phyloP scores from a whole-genome alignment of 2,113 vertebrate genomes.

The Epinephelus lanceolatus region DNA sequence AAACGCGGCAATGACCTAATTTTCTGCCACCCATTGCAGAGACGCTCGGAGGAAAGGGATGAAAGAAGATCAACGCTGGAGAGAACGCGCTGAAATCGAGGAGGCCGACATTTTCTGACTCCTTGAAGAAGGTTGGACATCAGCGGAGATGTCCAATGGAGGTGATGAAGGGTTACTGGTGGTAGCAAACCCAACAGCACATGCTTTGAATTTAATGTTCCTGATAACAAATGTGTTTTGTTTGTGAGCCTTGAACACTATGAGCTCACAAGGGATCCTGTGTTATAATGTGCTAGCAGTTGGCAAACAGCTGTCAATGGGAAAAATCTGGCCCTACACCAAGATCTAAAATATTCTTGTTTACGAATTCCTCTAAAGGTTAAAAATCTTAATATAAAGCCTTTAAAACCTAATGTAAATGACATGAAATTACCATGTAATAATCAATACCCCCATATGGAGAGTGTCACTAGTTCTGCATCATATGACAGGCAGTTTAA shows the following conservation, averaged over 20 bases:
- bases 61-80: constrained; percentile 10
- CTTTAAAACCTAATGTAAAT: background rate
- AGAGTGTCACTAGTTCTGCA: background rate
- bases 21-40: constrained; percentile 34
- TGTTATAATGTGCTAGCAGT: background rate
- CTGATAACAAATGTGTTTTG: background rate
- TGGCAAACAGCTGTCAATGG: background rate
- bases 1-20: constrained; percentile 62
- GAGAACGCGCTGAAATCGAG: background rate
- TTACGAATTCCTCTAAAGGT: background rate
- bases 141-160: background rate
- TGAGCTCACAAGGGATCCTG: constrained; percentile 5
- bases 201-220: background rate
- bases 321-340: background rate
- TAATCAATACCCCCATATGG: background rate
- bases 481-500: background rate
- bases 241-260: background rate
- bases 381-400: background rate
- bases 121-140: background rate
- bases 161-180: background rate
- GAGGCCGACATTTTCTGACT: background rate
- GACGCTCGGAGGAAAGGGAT: background rate
- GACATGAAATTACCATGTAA: background rate
- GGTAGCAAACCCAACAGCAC: constrained; percentile 1
- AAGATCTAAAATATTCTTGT: background rate